Percentiles rank a stretch among this genome's conserved stretches.
Evolutionary conservation across 2,888 invertebrate genomes (phyloP).

Genomic region (Halictus quadricinctus): DNA sequence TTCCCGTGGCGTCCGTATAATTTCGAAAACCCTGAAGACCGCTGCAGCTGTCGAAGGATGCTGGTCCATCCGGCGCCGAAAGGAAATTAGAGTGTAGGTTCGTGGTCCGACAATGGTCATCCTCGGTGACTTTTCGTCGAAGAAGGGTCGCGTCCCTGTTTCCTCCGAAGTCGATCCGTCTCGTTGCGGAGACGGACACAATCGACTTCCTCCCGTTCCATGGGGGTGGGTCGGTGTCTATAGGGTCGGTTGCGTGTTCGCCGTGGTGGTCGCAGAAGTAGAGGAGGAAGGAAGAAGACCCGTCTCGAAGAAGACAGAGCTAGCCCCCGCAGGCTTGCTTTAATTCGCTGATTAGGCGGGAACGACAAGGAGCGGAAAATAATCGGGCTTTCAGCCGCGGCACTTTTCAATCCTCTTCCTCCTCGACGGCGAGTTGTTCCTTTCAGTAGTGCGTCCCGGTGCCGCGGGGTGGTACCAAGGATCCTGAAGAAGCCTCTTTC

Average conservation of each 20-base stretch:
- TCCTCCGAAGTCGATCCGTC: constrained; percentile 45
- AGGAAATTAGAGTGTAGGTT: constrained; percentile 58
- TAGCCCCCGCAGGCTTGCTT: constrained; percentile 73
- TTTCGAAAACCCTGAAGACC: not conserved
- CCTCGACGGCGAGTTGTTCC: constrained; percentile 70
- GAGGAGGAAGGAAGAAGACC: constrained; percentile 15
- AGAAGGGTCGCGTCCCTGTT: constrained; percentile 14
- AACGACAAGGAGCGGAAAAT: constrained; percentile 78
- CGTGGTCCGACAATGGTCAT: constrained; percentile 61
- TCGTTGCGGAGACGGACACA: constrained; percentile 55
- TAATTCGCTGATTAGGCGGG: constrained; percentile 80
- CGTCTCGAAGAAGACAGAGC: constrained; percentile 45
- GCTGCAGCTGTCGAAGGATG: too few species aligned
- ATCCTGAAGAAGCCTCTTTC: constrained; percentile 53
- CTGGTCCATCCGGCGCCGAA: not conserved
- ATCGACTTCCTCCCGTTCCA: constrained; percentile 63
- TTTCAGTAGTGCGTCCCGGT: constrained; percentile 66
- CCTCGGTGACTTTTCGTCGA: constrained; percentile 55
- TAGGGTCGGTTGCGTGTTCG: constrained; percentile 21
- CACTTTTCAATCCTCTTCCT: constrained; percentile 78
- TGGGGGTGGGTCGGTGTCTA: not conserved
- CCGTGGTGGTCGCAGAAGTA: constrained; percentile 13
- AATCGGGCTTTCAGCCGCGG: constrained; percentile 75
- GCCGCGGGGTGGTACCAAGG: constrained; percentile 38
- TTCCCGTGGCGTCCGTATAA: not conserved